These are phyloP conservation scores for Rotaria macrura DNA, from an alignment of 2,888 invertebrate genomes.

Conservation along the genomic window DNA sequence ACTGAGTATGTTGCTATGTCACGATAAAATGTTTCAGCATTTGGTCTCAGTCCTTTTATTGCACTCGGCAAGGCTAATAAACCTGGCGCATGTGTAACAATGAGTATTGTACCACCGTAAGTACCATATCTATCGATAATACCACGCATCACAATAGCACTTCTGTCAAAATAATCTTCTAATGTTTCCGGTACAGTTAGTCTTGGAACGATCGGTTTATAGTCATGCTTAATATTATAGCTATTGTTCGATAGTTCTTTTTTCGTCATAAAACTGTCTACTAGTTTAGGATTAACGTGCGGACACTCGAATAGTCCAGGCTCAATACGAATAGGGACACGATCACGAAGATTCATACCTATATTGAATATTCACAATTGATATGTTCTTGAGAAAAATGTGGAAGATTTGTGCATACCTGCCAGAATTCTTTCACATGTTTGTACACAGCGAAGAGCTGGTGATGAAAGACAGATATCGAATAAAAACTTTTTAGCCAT, in stretches of 20 bases:
- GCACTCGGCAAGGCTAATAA: not conserved
- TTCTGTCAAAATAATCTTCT: constrained; percentile 23
- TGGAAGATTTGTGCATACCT: not conserved
- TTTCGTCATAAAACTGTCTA: constrained; percentile 25
- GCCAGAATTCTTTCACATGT: not conserved
- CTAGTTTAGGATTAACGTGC: constrained; percentile 54
- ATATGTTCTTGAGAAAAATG: not conserved
- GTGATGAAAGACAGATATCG: not conserved
- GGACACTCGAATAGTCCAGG: constrained; percentile 84
- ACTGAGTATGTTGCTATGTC: not conserved
- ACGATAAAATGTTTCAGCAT: not conserved
- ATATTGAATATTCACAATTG: not conserved
- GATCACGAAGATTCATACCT: constrained; percentile 54
- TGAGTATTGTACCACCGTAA: constrained; percentile 67
- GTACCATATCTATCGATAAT: not conserved
- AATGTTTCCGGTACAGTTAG: constrained; percentile 22
- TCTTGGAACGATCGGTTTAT: constrained; percentile 9
- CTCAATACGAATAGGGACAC: constrained; percentile 57
- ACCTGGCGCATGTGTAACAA: constrained; percentile 76
- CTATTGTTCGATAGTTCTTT: constrained; percentile 21
- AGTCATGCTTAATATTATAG: constrained; percentile 26
- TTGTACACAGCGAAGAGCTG: not conserved
- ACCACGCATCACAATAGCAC: not conserved
- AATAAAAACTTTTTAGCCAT: not conserved
- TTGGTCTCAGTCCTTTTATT: not conserved